Base-by-base conservation (phyloP, 2,888 invertebrate genomes). In the Lasioglossum vierecki region DNA sequence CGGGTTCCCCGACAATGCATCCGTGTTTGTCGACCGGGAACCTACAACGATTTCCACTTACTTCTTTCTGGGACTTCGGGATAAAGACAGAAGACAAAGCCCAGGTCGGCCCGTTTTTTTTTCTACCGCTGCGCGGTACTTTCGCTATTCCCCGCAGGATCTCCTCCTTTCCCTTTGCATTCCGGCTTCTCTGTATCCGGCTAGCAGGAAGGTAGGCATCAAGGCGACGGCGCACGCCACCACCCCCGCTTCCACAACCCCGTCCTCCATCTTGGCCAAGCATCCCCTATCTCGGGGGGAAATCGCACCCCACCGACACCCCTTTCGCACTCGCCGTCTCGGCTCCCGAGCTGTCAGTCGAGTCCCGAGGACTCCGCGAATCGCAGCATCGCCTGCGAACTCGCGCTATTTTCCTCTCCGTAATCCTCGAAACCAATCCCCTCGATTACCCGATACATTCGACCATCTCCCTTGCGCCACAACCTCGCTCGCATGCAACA, bases 1-100 rank as follows among this genome's bases (percentile, higher is more conserved):
- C 76, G 72, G 76, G 71, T 76, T 82, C 46, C 75, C 30, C 72
- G 30, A 76, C 78, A 70, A 86, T 87, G 85, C 86, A 83, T 81
- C 85, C 85, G 85, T 88, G 89, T 91, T 92, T 91, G 89, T 84
- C 85, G 87, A 85, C 82, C 80, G 78, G 85, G 82, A 86, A 90
- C 89, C 90, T 93, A 93, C 93, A 93, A 82, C 91, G 92, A 92
- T 93, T 93, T 92, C 91, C 92, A 93, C 93, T 93, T 93, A 93
- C 90, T 91, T 90, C 87, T 83, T 86, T 83, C 83, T 85, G 39
- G 79, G 84, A 90, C 86, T 90, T 88, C 68, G 39, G 89, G 73
- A 83, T 82, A 82, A 85, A 90, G 83, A 89, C 78, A 82, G 80
- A 81, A 68, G 84, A 66, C 79, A 77, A 79, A 60, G 15, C 13